Evolutionary conservation across 2,797 vertebrate genomes (phyloP).

Genomic region (Anisognathus igniventris): DNA sequence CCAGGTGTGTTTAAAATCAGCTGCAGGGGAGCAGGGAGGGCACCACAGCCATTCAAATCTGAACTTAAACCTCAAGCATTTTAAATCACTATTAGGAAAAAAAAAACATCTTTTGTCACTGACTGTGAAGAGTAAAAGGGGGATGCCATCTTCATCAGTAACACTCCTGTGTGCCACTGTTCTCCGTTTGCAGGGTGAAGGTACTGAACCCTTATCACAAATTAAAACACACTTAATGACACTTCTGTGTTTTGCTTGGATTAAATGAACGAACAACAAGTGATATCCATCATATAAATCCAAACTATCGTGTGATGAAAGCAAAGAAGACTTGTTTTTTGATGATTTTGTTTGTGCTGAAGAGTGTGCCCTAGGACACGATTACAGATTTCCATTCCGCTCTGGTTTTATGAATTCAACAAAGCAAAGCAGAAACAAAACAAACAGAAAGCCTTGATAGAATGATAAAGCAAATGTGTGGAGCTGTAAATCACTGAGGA

Average conservation of each 20-base stretch:
- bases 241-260: not conserved
- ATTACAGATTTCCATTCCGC: not conserved
- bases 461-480: not conserved
- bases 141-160: not conserved
- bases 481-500: constrained; percentile 14
- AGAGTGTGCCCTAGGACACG: not conserved
- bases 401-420: constrained; percentile 32
- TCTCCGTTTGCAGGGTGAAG: rapidly evolving
- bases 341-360: not conserved
- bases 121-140: not conserved
- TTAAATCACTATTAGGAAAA: not conserved
- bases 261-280: not conserved
- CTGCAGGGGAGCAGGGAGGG: rapidly evolving
- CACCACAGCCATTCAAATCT: not conserved
- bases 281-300: not conserved
- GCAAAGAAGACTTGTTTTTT: not conserved
- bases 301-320: not conserved
- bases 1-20: not conserved
- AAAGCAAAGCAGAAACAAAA: constrained; percentile 13
- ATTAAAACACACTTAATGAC: not conserved
- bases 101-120: not conserved
- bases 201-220: not conserved
- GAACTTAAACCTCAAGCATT: not conserved
- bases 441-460: not conserved
- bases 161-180: not conserved